Evolutionary conservation across 2,113 vertebrate species (phyloP).

Genomic region (Microtus pennsylvanicus): DNA sequence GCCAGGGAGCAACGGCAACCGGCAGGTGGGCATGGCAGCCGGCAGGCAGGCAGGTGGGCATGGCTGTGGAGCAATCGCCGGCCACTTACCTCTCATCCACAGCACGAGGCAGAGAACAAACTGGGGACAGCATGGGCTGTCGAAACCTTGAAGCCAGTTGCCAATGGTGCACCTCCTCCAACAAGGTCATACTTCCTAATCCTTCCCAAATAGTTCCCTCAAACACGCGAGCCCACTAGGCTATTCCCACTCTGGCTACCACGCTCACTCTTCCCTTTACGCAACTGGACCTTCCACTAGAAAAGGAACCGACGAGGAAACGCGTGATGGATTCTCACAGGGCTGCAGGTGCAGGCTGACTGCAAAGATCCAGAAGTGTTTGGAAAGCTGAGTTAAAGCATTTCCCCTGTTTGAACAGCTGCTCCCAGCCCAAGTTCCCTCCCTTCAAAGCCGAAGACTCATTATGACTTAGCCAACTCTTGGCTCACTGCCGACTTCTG

Average conservation of each 20-base stretch:
- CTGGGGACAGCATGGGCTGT: not conserved
- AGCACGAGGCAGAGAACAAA: not conserved
- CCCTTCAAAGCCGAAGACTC: not conserved
- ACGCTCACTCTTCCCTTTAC: not conserved
- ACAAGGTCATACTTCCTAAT: not conserved
- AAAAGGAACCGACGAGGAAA: not conserved
- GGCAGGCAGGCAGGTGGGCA: not conserved
- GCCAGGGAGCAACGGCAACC: not conserved
- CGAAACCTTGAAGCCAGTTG: not conserved
- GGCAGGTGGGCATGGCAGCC: not conserved
- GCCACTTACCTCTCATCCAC: not conserved
- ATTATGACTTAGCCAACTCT: not conserved
- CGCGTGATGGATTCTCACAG: not conserved
- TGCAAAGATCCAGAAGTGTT: not conserved
- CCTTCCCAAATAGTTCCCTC: not conserved
- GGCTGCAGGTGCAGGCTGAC: not conserved
- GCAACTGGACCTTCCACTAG: not conserved
- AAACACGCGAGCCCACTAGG: not conserved
- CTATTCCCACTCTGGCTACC: not conserved
- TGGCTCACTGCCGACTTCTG: not conserved
- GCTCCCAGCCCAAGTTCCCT: not conserved
- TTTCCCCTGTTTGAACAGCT: constrained; percentile 22
- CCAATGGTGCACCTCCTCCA: not conserved
- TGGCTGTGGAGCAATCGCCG: not conserved
- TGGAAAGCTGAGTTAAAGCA: not conserved